Percentiles rank a stretch among this genome's conserved stretches.
Conservation (phyloP, 2,888 invertebrate genomes). For the Megaustenia siamemsis region DNA sequence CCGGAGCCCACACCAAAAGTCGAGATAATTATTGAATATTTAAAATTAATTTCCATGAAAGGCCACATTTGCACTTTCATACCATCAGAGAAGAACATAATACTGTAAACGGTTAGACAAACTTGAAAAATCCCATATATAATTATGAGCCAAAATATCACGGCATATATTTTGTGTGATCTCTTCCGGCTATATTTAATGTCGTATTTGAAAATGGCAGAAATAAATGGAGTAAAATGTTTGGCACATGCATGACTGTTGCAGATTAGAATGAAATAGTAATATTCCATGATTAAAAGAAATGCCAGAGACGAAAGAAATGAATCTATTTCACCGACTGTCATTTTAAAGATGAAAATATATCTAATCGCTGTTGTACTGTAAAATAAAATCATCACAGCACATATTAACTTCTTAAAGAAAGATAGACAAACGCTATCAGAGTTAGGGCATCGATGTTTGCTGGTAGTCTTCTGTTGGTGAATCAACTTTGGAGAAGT, state of each 20-base stretch:
- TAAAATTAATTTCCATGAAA: neutral
- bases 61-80: constrained; percentile 21
- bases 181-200: neutral
- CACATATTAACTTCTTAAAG: neutral
- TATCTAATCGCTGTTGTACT: neutral
- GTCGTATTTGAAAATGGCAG: neutral
- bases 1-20: neutral
- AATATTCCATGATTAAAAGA: neutral
- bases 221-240: neutral
- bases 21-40: neutral
- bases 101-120: neutral
- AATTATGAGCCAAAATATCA: neutral
- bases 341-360: neutral
- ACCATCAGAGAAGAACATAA: constrained; percentile 1
- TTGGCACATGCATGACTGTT: neutral
- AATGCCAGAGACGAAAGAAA: neutral
- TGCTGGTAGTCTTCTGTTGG: neutral
- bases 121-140: neutral
- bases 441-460: neutral
- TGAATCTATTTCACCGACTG: neutral
- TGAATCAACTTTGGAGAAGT: neutral
- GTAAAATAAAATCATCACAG: neutral
- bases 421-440: neutral
- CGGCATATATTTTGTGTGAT: neutral
- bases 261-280: neutral